phyloP scores from a whole-genome alignment of 2,113 vertebrate species.

The Numenius arquata region DNA sequence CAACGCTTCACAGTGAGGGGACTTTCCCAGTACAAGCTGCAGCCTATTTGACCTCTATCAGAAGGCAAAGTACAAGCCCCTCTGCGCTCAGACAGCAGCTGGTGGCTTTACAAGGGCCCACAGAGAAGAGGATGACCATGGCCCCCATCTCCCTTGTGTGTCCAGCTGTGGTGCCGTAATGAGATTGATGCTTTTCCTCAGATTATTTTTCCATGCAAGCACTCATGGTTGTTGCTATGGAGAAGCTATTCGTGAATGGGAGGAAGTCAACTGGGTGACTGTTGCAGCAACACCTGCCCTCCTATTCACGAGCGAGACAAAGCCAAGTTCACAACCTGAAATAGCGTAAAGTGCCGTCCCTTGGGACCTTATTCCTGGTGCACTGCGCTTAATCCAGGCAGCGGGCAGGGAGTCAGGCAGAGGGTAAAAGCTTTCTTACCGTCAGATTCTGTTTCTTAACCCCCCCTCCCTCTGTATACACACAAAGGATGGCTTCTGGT shows the following conservation, averaged over 20 bases:
- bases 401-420: background rate
- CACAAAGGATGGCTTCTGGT: background rate
- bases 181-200: constrained; percentile 40
- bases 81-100: background rate
- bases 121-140: background rate
- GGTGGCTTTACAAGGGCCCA: background rate
- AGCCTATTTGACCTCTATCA: background rate
- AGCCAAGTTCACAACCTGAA: constrained; percentile 40
- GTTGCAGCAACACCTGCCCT: constrained; percentile 24
- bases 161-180: constrained; percentile 1
- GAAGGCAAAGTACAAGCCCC: background rate
- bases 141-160: background rate
- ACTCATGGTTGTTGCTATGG: background rate
- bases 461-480: background rate
- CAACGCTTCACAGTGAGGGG: background rate
- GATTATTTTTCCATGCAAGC: constrained; percentile 20
- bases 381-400: background rate
- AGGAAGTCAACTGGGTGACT: constrained; percentile 21
- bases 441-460: background rate
- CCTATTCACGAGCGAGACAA: background rate
- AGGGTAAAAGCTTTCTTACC: background rate
- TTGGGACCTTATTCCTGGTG: background rate
- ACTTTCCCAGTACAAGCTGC: background rate
- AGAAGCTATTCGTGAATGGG: constrained; percentile 1
- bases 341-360: background rate